phyloP scores from a whole-genome alignment of 2,797 vertebrate species.

The Crocidura indochinensis region DNA sequence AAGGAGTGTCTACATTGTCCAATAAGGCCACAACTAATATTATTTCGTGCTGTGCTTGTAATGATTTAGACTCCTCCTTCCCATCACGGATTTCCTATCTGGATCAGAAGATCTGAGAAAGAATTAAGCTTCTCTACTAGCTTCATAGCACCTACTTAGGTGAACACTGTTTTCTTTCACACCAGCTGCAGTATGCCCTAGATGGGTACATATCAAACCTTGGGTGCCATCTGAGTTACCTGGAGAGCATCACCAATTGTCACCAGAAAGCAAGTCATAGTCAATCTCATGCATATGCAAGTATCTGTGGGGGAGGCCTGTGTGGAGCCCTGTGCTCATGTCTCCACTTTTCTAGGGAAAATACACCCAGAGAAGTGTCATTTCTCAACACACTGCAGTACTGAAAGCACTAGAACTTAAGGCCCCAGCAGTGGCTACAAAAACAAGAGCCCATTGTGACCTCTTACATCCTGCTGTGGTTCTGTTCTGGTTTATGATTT shows the following conservation, averaged over 20 bases:
- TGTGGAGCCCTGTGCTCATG: background rate
- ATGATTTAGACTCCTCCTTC: background rate
- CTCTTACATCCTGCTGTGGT: background rate
- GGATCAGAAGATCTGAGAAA: background rate
- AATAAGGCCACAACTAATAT: background rate
- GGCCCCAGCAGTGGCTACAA: background rate
- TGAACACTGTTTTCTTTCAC: background rate
- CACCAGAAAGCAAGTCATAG: background rate
- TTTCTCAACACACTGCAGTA: background rate
- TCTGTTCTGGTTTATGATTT: too few species aligned
- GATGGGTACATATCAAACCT: background rate
- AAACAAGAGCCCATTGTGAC: background rate
- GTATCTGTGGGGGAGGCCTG: background rate
- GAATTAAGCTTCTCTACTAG: background rate
- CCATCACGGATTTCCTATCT: background rate
- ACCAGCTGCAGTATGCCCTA: background rate
- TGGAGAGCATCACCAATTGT: background rate
- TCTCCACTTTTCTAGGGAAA: background rate
- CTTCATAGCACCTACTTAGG: background rate
- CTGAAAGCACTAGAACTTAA: background rate
- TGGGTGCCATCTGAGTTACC: background rate
- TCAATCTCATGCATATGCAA: accelerated
- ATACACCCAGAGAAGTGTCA: background rate
- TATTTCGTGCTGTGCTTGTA: background rate
- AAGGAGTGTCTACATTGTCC: background rate